Evolutionary conservation across 2,113 vertebrate species (phyloP), one percentile per base, ranked within the genome.

Genomic region (Brachyhypopomus occidentalis): DNA sequence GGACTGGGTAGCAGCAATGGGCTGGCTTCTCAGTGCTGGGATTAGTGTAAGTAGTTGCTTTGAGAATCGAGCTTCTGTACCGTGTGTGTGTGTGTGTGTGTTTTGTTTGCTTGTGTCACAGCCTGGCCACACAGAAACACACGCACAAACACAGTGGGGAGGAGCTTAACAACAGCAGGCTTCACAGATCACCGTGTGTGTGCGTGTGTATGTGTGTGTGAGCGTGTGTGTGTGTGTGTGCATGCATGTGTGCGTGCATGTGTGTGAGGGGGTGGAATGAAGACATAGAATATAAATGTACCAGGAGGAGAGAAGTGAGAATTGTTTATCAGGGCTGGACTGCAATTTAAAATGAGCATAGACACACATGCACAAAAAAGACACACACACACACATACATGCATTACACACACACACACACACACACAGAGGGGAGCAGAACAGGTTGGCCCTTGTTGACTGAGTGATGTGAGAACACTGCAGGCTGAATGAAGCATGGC

Each of bases 391-490:
- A 38, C 41, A 48, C 41, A 48, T 11, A 52, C n/a, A n/a, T n/a
- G n/a, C n/a, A n/a, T n/a, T n/a, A n/a, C n/a, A n/a, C n/a, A n/a
- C n/a, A n/a, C n/a, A n/a, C n/a, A n/a, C n/a, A n/a, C 69, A 58
- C 60, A 77, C 58, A 77, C 56, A 73, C 12, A 56, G 64, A 77
- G 27, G 38, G 0, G 34, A 5, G 9, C 20, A 30, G 75, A 75
- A 80, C 83, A 82, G 80, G 63, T 79, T 45, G 23, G 59, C 80
- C 72, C 80, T 82, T 85, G 80, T 85, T 81, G 77, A 84, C 77
- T 71, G 78, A 84, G 76, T 74, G 84, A 82, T 79, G 63, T 81
- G 84, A 82, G 84, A 82, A 69, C 45, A 77, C 71, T 67, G 60
- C 72, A 38, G 79, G 79, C 60, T 81, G 74, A 81, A 81, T 75